Conservation (phyloP, 1,140 invertebrate species). For the Mizuhopecten yessoensis region DNA sequence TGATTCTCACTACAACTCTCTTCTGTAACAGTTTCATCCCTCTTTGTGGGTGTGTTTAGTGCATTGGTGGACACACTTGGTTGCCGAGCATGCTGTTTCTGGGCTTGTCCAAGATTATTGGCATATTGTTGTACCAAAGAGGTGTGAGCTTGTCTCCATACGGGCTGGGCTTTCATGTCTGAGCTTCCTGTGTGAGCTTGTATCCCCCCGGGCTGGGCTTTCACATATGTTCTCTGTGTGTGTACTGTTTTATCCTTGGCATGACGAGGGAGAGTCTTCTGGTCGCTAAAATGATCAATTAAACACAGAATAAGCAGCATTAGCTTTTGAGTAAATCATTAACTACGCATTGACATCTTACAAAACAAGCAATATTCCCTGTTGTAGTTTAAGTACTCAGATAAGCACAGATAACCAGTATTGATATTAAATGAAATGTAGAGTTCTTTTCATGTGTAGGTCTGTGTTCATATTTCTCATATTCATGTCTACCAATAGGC, state of each 20-base stretch:
- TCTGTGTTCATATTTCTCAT: no score
- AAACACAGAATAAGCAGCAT: neutral
- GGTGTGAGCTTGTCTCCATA: neutral
- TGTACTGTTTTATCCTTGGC: neutral
- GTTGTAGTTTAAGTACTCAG: no score
- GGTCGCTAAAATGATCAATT: neutral
- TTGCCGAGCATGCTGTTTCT: neutral
- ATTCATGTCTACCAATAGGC: no score
- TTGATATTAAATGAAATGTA: no score
- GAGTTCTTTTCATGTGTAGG: no score
- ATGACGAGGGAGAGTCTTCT: neutral
- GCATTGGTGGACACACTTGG: neutral
- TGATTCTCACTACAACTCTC: neutral
- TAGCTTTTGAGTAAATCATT: no score
- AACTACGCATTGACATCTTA: no score
- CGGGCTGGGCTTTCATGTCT: neutral
- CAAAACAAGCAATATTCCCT: no score
- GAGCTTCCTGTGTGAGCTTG: neutral
- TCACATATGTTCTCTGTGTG: neutral
- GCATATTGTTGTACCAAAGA: neutral
- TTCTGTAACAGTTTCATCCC: neutral
- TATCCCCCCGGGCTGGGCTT: neutral
- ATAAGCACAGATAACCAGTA: no score
- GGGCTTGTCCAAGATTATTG: neutral
- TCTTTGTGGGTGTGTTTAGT: neutral